phyloP scores from a whole-genome alignment of 2,888 invertebrate genomes.

The Antitype chi region DNA sequence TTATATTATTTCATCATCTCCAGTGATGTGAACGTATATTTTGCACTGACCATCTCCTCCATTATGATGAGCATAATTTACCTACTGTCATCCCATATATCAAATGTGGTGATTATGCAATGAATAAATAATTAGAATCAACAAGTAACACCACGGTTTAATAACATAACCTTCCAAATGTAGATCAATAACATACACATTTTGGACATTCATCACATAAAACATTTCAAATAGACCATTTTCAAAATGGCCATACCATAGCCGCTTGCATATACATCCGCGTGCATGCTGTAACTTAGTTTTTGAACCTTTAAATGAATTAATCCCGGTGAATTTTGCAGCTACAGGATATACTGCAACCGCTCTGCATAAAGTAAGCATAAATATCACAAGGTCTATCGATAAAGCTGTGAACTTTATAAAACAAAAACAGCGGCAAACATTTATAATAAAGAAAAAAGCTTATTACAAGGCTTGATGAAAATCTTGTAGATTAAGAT shows the following conservation, averaged over 20 bases:
- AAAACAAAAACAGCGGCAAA: conserved; percentile 37
- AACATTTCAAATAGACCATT: not conserved
- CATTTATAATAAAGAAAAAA: not conserved
- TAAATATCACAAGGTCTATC: conserved; percentile 82
- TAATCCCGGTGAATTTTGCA: conserved; percentile 76
- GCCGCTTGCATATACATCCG: not conserved
- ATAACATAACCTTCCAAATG: no score
- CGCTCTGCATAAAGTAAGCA: conserved; percentile 82
- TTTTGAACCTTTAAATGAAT: conserved; percentile 84
- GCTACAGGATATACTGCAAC: conserved; percentile 78
- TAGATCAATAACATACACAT: not conserved
- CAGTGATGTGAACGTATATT: not conserved
- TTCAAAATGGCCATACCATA: conserved; percentile 11
- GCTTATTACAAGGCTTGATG: not conserved
- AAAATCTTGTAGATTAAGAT: not conserved
- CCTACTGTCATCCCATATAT: not conserved
- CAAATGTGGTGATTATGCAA: not conserved
- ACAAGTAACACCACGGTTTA: not conserved
- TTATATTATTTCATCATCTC: not conserved
- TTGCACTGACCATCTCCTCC: not conserved
- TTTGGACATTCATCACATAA: not conserved
- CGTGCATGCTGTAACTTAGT: conserved; percentile 67
- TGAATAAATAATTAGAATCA: not conserved
- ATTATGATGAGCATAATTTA: not conserved
- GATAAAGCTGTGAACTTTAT: conserved; percentile 69